Evolutionary conservation across 1,140 invertebrate genomes (phyloP).

Genomic region (Araneus ventricosus): DNA sequence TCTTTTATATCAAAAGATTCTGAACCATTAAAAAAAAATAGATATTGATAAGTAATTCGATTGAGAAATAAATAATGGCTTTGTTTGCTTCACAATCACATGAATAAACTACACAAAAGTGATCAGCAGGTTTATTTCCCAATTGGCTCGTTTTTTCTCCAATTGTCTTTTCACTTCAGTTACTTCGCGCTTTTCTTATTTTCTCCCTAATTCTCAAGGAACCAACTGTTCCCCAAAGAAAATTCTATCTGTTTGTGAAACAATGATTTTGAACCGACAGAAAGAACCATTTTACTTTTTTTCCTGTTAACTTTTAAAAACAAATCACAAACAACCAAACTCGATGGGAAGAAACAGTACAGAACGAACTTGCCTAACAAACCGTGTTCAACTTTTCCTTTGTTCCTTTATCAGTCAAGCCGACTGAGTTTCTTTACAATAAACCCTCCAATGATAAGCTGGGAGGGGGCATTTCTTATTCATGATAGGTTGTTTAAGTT

Average conservation of each 20-base stretch:
- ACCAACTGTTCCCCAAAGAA: background rate
- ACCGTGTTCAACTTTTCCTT: background rate
- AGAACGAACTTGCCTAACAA: slow-evolving; percentile 11
- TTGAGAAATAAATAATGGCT: too few species aligned
- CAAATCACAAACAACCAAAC: background rate
- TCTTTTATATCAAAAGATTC: too few species aligned
- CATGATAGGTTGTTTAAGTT: background rate
- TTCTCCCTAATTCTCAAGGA: background rate
- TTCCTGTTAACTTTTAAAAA: background rate
- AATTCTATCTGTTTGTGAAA: background rate
- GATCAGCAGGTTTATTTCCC: too few species aligned
- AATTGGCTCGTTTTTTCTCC: background rate
- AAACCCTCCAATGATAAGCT: slow-evolving; percentile 16
- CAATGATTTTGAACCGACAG: background rate
- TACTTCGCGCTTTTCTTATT: background rate
- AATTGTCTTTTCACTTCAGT: background rate
- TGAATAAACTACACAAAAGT: too few species aligned
- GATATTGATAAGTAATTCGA: too few species aligned
- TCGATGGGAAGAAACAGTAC: background rate
- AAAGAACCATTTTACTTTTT: background rate
- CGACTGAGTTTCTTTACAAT: background rate
- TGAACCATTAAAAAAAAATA: too few species aligned
- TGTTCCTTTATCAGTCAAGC: slow-evolving; percentile 2
- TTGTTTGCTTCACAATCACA: too few species aligned
- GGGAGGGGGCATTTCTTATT: slow-evolving; percentile 1